Base-by-base conservation (phyloP, 1,140 invertebrate genomes). In the Pararge aegeria region DNA sequence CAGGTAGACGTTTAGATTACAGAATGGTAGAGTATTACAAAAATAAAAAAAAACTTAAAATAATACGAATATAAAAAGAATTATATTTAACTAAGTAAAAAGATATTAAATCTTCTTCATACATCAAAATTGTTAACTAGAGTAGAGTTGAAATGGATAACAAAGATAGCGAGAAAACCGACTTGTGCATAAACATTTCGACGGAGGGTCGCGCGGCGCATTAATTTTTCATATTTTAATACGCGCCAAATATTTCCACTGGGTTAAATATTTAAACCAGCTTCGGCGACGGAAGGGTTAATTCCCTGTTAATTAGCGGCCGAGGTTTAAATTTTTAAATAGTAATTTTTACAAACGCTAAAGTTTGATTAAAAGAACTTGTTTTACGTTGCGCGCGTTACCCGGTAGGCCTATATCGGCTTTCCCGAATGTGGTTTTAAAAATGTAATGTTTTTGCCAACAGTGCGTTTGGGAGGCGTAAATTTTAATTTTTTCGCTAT, bases 301-400 rank as follows among this genome's bases (percentile, higher is more conserved):
- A 83, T 83, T 87, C 83, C 73, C 85, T 79, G 84, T 89, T 89
- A 89, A 89, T 89, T 89, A 89, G 81, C 70, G 80, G 81, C 79
- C 66, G 64, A 48, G 72, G 67, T 59, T 74, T 89, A 75, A 83
- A 89, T 89, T 75, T 89, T 89, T 88, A 87, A 88, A 86, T 86
- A 88, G 80, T 89, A 88, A 88, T 89, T 89, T 89, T 89, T 89
- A 88, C 87, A 88, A 89, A 89, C 82, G 87, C 78, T 80, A 83
- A 89, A 89, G 87, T 89, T 89, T 83, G 85, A 89, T 89, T 89
- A 89, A 88, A 88, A 87, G 87, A 85, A 38, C 6, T 20, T 12
- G 77, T 59, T 80, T 81, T 77, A 82, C 77, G 74, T n/a, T 78
- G 73, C 73, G 72, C 80, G 77, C 61, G 52, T 55, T 66, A 60